Base-by-base conservation (phyloP, 2,797 vertebrate genomes). In the Lepus townsendii region DNA sequence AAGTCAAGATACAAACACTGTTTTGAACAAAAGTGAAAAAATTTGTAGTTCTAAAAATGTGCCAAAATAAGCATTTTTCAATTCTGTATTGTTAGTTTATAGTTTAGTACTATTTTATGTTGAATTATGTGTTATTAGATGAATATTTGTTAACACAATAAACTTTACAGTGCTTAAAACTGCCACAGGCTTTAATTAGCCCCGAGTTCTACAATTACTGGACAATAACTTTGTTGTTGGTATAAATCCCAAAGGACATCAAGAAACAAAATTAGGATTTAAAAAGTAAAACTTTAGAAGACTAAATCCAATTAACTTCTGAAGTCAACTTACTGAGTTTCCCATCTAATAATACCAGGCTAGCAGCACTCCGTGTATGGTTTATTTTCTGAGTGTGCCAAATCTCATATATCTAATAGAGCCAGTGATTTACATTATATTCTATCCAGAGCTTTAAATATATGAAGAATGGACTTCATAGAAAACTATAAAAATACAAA, bases 21-120 rank as follows among this genome's bases (percentile, higher is more conserved):
- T 80, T 92, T 83, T 95, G 71, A 89, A 68, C 7, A 75, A 52
- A 71, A 75, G n/a, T 69, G 26, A 87, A 87, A 90, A 35, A 78
- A 78, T 73, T 73, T 80, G 2, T 52, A 76, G 65, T 88, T 91
- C 42, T 5, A 57, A 78, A 88, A 47, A 30, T 66, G 26, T 73
- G 6, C 7, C 9, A 75, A 91, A 83, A 71, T 35, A 66, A 62
- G n/a, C 6, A 57, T 9, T n/a, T 73, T 24, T 17, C 17, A 3
- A 1, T 12, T 68, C 16, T 22, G 71, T 82, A 42, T 2, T 88
- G 8, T 42, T 57, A 71, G 63, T 83, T 71, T 62, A 19, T 38
- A 65, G 12, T 71, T 83, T 71, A 17, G 2, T 62, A 24, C 35
- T 77, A 9, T 52, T 84, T 66, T 88, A 47, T 80, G n/a, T 88